Conservation (phyloP, 2,888 invertebrate genomes). For the Trichacis sp. region DNA sequence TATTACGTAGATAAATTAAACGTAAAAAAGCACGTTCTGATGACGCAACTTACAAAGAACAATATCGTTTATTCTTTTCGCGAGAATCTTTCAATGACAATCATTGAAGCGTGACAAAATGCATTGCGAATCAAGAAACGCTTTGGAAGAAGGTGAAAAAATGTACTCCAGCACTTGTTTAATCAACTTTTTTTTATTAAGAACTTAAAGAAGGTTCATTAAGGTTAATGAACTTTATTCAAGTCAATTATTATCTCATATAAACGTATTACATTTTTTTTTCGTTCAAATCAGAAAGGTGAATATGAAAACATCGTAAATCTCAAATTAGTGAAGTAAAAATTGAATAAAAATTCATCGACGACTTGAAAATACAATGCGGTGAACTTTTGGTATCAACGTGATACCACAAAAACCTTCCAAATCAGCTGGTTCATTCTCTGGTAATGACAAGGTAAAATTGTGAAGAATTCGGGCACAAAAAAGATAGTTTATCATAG, state of each 20-base stretch:
- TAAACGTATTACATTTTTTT: too few relatives aligned
- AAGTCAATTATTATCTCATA: too few relatives aligned
- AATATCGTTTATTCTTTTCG: constrained; percentile 40
- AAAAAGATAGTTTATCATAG: constrained; percentile 77
- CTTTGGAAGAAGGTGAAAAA: constrained; percentile 2
- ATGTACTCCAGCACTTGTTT: neutral
- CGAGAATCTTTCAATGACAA: constrained; percentile 45
- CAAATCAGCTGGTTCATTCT: constrained; percentile 71
- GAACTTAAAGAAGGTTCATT: too few relatives aligned
- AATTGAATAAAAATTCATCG: too few relatives aligned
- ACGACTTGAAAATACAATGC: constrained; percentile 65
- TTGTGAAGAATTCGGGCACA: constrained; percentile 75
- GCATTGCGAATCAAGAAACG: constrained; percentile 34
- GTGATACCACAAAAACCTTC: constrained; percentile 82
- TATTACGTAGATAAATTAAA: too few relatives aligned
- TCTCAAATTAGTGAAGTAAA: too few relatives aligned
- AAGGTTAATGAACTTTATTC: neutral
- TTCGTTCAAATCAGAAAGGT: neutral
- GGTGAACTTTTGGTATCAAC: constrained; percentile 75
- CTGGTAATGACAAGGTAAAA: constrained; percentile 69
- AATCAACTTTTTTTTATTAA: neutral
- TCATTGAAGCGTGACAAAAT: constrained; percentile 43
- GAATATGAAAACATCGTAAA: too few relatives aligned
- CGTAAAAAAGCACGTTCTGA: too few relatives aligned
- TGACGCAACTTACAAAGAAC: constrained; percentile 38